Evolutionary conservation across 1,140 invertebrate genomes (phyloP).

Genomic region (Danaus melanippus): DNA sequence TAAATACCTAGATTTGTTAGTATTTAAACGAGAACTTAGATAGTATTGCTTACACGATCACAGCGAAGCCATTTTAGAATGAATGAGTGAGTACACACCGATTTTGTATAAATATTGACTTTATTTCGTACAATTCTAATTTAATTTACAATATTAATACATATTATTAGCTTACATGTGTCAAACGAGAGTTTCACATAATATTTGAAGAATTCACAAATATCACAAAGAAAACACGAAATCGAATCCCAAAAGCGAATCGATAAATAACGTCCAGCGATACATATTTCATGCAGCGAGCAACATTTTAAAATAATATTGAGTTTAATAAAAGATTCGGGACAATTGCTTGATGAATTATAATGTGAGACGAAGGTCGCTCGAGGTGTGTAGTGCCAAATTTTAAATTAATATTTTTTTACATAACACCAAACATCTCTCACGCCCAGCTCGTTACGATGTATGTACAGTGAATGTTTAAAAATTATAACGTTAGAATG

Average conservation of each 20-base stretch:
- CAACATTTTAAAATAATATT: slow-evolving; percentile 31
- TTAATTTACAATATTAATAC: too few relatives aligned
- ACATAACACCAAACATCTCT: slow-evolving; percentile 6
- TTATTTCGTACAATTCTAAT: too few relatives aligned
- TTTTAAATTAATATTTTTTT: slow-evolving; percentile 16
- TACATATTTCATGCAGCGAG: slow-evolving; percentile 24
- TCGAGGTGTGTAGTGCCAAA: slow-evolving; percentile 30
- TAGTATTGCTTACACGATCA: slow-evolving; percentile 4
- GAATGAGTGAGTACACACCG: too few relatives aligned
- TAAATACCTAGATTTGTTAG: too few relatives aligned
- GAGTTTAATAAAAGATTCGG: slow-evolving; percentile 22
- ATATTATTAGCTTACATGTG: too few relatives aligned
- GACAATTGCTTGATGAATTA: slow-evolving; percentile 35
- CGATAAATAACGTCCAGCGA: slow-evolving; percentile 23
- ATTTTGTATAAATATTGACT: too few relatives aligned
- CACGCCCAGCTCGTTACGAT: slow-evolving; percentile 6
- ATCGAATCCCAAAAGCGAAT: slow-evolving; percentile 11
- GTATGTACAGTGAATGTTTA: too few relatives aligned
- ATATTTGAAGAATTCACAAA: too few relatives aligned
- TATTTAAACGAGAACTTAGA: too few relatives aligned
- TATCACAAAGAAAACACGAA: too few relatives aligned
- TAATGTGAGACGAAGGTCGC: slow-evolving; percentile 27
- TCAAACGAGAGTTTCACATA: too few relatives aligned
- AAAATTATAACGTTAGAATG: too few relatives aligned
- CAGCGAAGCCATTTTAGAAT: not conserved